Base-by-base conservation (phyloP, 2,888 invertebrate species). In the Meiosimyza decipiens region DNA sequence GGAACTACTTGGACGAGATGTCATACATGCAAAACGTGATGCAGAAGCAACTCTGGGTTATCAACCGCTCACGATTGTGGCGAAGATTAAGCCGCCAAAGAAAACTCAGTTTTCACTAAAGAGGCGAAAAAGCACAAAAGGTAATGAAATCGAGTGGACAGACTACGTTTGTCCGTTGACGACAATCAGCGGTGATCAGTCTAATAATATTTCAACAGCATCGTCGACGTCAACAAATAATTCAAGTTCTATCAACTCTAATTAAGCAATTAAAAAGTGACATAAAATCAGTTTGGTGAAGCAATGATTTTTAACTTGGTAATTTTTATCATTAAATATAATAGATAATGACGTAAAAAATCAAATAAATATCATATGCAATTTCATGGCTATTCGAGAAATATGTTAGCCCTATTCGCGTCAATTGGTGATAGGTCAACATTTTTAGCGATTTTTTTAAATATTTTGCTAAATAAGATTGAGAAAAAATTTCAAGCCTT, bases 21-120 rank as follows among this genome's bases (percentile, higher is more conserved):
- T 95, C 13, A 95, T 98, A 80, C 95, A 95, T 79, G 92, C 92
- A 80, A 98, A 98, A 86, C 89, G 98, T 51, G 95, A 95, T 83
- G 92, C 93, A 11, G 97, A 97, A 85, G 91, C 92, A 78, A 92
- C 93, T 1, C 90, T 95, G 47, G 95, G 95, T 68, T 96, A 95
- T 86, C 91, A 93, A 80, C 95, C 96, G 3, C 90, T 98, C 28
- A 95, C 95, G 72, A 94, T 96, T 75, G 94, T 95, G 76, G 92
- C 95, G 82, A 97, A 97, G 91, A 91, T 97, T 80, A 96, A 96
- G 91, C 91, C 93, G 83, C 92, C 93, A 84, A 95, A 95, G 88
- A 95, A 94, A 86, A 93, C 94, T 65, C 95, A 95, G 87, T 96
- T 96, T 87, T 94, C 95, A 1, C 85, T 96, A 82, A 95, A 95